Conservation (phyloP, 1,140 invertebrate species). For the Pteromalus puparum region DNA sequence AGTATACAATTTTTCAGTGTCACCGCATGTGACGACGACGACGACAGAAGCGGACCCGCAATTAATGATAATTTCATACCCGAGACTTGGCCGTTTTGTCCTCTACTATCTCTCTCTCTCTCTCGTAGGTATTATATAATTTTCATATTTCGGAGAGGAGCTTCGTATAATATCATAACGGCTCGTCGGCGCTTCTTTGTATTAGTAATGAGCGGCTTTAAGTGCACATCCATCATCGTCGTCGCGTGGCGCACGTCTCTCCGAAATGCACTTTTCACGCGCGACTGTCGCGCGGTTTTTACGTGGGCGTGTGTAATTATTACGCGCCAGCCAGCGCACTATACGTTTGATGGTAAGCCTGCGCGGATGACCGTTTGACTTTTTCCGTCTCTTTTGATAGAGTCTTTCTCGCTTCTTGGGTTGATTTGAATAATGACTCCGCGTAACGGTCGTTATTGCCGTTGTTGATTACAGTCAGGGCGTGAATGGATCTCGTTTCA, state of each 20-base stretch:
- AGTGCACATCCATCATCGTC: background rate
- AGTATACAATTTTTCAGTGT: background rate
- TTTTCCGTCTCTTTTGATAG: no score
- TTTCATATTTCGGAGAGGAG: background rate
- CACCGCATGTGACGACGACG: background rate
- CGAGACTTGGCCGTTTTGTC: background rate
- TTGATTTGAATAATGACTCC: background rate
- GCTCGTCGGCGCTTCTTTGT: background rate
- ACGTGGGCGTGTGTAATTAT: background rate
- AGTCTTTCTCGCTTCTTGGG: no score
- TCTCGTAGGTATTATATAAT: background rate
- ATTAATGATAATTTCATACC: conserved; percentile 44
- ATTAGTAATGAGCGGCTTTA: background rate
- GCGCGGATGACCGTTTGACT: background rate
- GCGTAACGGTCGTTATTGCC: background rate
- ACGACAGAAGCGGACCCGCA: background rate
- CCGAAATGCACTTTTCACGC: background rate
- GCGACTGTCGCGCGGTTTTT: background rate
- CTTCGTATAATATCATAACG: background rate
- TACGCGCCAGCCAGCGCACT: background rate
- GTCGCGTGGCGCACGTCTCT: background rate
- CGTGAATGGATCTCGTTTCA: background rate
- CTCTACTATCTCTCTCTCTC: no score
- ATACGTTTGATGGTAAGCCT: background rate
- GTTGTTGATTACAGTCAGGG: background rate